Evolutionary conservation across 2,113 vertebrate species (phyloP), one percentile per base, ranked within the genome.

Genomic region (Eulemur rufifrons): DNA sequence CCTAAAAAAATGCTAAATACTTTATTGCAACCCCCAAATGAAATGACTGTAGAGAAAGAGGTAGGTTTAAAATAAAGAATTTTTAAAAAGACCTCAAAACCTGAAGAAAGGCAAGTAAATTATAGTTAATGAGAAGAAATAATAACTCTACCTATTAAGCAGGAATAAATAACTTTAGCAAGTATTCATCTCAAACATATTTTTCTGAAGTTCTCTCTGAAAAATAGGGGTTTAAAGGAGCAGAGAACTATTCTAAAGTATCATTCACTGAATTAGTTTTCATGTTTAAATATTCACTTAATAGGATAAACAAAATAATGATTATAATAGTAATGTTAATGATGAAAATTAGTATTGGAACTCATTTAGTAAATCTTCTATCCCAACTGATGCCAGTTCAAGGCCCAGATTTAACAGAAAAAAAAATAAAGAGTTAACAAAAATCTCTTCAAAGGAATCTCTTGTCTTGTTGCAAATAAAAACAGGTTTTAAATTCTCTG

Each of bases 391-490:
- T 64, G 23, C 5, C 27, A 93, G 9, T 80, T 61, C 29, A 91
- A 89, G 32, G 29, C 12, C 18, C 29, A 63, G 37, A 56, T 85
- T 92, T 81, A 88, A 86, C 12, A 92, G 59, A 90, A 69, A 81
- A 64, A 64, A 68, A 91, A 92, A 56, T 32, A 45, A 94, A 91
- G 39, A 17, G 71, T 91, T 91, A 94, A 78, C 78, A 97, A 78
- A 93, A 76, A 80, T 92, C 71, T 90, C 42, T 96, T 94, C 54
- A 96, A 96, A 90, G 45, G 29, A 91, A 85, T 96, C 54, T 81
- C 89, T 78, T 88, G 14, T 76, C 56, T 87, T 89, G 8, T 85
- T 97, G 76, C n/a, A 89, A 97, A 89, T 95, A 95, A 95, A 97
- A 93, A 56, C 45, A 85, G 27, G 10, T 73, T 97, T 94, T 74